A percentile compares a stretch with the other conserved stretches of the same genome.
Evolutionary conservation across 2,113 vertebrate species (phyloP).

Genomic region (Columba livia): DNA sequence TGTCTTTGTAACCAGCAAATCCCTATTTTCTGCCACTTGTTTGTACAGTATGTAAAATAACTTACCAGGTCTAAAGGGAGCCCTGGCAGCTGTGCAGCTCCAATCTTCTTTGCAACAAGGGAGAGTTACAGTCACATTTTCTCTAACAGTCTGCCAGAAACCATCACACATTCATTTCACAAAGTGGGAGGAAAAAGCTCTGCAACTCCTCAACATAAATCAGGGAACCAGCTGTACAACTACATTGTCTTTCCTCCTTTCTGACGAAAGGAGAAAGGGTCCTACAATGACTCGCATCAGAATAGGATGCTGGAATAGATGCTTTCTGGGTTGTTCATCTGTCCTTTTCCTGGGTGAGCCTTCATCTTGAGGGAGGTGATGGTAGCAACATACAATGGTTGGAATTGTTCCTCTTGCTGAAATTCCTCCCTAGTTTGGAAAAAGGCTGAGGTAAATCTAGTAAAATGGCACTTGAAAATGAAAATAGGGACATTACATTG

Average conservation of each 20-base stretch:
- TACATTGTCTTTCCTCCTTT: not conserved
- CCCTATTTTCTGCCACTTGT: not conserved
- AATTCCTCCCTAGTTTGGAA: not conserved
- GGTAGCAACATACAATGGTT: not conserved
- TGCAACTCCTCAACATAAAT: not conserved
- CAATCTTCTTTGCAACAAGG: not conserved
- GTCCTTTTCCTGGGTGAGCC: not conserved
- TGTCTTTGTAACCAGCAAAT: not conserved
- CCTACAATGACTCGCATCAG: not conserved
- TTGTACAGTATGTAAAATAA: not conserved
- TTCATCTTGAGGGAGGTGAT: not conserved
- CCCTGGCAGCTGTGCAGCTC: not conserved
- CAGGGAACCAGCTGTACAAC: not conserved
- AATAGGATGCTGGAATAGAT: not conserved
- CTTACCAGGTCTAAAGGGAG: not conserved
- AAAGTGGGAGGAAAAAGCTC: conserved; percentile 28
- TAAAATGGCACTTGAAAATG: not conserved
- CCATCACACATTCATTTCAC: conserved; percentile 17
- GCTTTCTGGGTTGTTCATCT: not conserved
- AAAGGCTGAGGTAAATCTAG: not conserved
- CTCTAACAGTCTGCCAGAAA: conserved; percentile 30
- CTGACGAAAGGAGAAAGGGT: not conserved
- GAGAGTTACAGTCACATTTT: not conserved
- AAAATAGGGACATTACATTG: not conserved
- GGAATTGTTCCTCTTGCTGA: not conserved